These are phyloP conservation scores for Coelopa pilipes DNA, from an alignment of 2,888 invertebrate genomes.

Conservation along the genomic window DNA sequence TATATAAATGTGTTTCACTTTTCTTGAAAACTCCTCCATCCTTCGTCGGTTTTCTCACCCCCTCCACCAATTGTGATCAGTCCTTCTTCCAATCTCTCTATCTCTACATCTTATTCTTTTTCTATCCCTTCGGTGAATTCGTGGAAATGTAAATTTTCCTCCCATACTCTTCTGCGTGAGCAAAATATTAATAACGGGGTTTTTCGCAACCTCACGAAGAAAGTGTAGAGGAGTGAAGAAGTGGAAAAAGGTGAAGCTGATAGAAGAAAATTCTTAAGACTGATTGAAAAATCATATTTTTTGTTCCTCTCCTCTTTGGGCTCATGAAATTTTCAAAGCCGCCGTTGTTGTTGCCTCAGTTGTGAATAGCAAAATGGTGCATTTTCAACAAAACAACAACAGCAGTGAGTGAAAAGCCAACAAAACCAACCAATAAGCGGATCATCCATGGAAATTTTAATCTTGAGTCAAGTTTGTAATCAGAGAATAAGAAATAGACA, in stretches of 20 bases:
- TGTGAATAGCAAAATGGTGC: not conserved
- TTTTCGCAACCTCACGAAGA: not conserved
- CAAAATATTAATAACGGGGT: conserved; percentile 4
- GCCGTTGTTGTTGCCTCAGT: not conserved
- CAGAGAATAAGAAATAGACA: not conserved
- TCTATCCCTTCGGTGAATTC: too few species aligned
- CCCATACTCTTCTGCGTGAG: conserved; percentile 3
- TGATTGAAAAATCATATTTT: conserved; percentile 37
- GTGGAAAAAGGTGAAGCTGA: not conserved
- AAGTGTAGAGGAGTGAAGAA: not conserved
- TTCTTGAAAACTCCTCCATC: too few species aligned
- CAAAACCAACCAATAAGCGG: conserved; percentile 6
- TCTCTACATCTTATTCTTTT: too few species aligned
- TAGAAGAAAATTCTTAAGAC: conserved; percentile 15
- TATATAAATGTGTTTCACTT: too few species aligned
- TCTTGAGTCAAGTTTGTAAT: conserved; percentile 21
- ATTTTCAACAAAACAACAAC: not conserved
- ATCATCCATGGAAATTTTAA: conserved; percentile 8
- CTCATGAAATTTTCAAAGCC: not conserved
- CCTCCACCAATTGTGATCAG: too few species aligned
- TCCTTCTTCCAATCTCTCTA: too few species aligned
- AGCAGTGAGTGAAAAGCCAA: not conserved
- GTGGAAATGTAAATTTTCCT: conserved; percentile 8
- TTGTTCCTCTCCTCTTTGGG: conserved; percentile 1
- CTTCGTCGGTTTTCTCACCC: too few species aligned